phyloP scores from a whole-genome alignment of 2,797 vertebrate genomes.

The Sebastiscus albofasciatus region DNA sequence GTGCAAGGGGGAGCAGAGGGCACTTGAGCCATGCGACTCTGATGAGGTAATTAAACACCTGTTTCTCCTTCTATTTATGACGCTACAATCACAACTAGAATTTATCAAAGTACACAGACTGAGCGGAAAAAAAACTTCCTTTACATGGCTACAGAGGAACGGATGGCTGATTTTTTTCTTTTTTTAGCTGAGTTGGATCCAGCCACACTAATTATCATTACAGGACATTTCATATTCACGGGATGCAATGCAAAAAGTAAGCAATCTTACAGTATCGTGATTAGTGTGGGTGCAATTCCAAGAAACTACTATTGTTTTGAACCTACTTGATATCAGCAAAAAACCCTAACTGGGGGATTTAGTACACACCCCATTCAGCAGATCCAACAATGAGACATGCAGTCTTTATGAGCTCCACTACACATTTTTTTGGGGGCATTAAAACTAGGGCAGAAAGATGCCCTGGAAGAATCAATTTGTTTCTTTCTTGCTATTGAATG shows the following conservation, averaged over 20 bases:
- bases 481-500: constrained; percentile 37
- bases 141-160: neutral
- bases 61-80: constrained; percentile 64
- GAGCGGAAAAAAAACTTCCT: constrained; percentile 7
- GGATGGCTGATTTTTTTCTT: constrained; percentile 3
- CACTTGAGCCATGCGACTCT: constrained; percentile 58
- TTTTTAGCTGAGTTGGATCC: constrained; percentile 1
- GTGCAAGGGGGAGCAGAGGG: constrained; percentile 59
- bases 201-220: neutral
- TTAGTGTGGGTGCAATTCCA: neutral
- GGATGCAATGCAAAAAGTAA: neutral
- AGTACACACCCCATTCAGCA: constrained; percentile 10
- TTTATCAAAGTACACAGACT: constrained; percentile 36
- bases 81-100: constrained; percentile 40
- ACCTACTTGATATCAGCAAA: neutral
- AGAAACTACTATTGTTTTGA: neutral
- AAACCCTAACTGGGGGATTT: neutral
- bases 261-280: neutral
- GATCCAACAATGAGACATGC: constrained; percentile 21
- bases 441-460: constrained; percentile 43
- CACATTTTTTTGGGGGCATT: constrained; percentile 8
- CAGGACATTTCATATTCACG: neutral
- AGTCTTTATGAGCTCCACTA: constrained; percentile 33
- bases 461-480: constrained; percentile 12
- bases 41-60: constrained; percentile 80